Evolutionary conservation across 2,113 vertebrate genomes (phyloP).

Genomic region (Heteronetta atricapilla): DNA sequence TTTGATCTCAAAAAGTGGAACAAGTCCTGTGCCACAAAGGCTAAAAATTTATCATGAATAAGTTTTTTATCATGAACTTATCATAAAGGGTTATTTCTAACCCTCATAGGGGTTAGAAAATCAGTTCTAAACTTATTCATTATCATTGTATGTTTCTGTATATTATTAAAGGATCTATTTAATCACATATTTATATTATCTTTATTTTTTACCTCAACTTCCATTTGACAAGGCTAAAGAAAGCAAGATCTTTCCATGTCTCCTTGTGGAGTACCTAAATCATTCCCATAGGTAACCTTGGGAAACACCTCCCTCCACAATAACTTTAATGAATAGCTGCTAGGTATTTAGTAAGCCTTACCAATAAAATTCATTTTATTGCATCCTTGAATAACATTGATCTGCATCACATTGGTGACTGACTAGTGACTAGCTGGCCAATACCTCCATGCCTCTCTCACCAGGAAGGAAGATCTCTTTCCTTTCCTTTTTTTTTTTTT

Average conservation of each 20-base stretch:
- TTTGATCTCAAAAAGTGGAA: neutral
- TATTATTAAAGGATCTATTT: neutral
- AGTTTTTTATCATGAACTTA: neutral
- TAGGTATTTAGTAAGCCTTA: neutral
- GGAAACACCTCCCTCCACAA: neutral
- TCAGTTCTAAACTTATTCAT: neutral
- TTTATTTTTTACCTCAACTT: neutral
- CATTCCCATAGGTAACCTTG: neutral
- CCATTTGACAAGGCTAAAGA: neutral
- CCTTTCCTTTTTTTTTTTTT: neutral
- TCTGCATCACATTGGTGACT: neutral
- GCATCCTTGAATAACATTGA: neutral
- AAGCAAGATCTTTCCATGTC: neutral
- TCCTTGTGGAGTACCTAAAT: neutral
- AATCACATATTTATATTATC: neutral
- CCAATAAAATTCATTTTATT: neutral
- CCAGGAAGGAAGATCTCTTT: neutral
- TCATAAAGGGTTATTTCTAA: too few species aligned
- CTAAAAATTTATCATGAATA: neutral
- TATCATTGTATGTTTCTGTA: neutral
- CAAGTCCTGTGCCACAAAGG: neutral
- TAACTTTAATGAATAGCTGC: neutral
- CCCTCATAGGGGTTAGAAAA: neutral
- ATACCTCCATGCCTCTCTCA: neutral
- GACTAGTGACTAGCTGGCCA: fast-evolving